Evolutionary conservation across 1,140 invertebrate species (phyloP).

Genomic region (Anagrus nilaparvatae): DNA sequence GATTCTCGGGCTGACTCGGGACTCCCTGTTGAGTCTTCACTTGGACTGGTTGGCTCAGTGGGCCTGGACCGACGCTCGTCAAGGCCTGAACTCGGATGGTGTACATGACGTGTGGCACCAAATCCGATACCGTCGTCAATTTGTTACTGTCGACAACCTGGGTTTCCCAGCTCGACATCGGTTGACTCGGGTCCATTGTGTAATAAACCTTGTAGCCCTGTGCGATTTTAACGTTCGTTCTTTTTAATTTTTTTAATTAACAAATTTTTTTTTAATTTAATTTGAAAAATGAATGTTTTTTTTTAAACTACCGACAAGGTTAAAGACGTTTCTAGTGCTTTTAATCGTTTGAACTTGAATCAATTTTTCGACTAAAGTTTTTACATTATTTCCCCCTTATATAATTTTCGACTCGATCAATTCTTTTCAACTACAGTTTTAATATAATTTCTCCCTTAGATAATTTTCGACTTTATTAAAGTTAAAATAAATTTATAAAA

Average conservation of each 20-base stretch:
- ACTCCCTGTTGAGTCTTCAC: slow-evolving; percentile 96
- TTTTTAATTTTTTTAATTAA: slow-evolving; percentile 1
- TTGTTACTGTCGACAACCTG: slow-evolving; percentile 89
- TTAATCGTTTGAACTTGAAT: too few relatives aligned
- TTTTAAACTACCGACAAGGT: too few relatives aligned
- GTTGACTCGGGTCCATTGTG: slow-evolving; percentile 76
- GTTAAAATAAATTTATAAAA: slow-evolving; percentile 3
- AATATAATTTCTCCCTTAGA: neutral
- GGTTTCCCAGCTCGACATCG: slow-evolving; percentile 81
- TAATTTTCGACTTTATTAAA: slow-evolving; percentile 6
- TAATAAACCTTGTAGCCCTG: slow-evolving; percentile 98
- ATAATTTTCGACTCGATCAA: neutral
- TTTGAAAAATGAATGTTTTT: neutral
- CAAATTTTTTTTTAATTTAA: neutral
- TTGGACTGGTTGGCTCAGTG: slow-evolving; percentile 82
- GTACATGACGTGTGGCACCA: slow-evolving; percentile 80
- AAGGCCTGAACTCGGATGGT: slow-evolving; percentile 86
- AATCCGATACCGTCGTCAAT: slow-evolving; percentile 84
- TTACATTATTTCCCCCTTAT: neutral
- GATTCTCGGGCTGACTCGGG: slow-evolving; percentile 86
- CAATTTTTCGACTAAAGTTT: neutral
- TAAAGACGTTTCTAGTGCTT: too few relatives aligned
- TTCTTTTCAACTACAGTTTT: neutral
- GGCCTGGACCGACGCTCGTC: slow-evolving; percentile 83
- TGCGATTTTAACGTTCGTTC: too few relatives aligned